Percentiles rank a stretch among this genome's conserved stretches.
Conservation (phyloP, 2,113 vertebrate species). For the Hyla sarda region DNA sequence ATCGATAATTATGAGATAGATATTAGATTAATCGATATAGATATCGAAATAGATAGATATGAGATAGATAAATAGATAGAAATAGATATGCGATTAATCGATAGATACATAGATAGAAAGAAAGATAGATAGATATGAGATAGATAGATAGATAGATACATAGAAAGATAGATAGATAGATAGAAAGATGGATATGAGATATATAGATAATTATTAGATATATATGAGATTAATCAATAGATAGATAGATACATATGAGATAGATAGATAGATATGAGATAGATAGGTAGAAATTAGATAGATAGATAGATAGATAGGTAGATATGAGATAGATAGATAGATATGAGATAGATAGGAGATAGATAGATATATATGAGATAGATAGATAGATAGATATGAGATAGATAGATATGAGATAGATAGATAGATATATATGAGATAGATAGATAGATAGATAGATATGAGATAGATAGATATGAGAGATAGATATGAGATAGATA, state of each 20-base stretch:
- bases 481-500: no score
- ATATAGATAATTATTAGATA: not conserved
- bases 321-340: no score
- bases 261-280: not conserved
- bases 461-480: no score
- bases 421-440: no score
- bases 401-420: no score
- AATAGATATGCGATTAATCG: no score
- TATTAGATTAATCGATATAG: not conserved
- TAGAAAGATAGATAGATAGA: not conserved
- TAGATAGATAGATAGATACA: not conserved
- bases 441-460: no score
- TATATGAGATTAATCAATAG: not conserved
- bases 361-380: no score
- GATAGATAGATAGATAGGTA: no score
- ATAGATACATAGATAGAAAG: not conserved
- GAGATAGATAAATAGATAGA: not conserved
- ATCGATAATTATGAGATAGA: not conserved
- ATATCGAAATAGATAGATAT: not conserved
- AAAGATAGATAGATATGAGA: not conserved
- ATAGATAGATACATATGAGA: not conserved
- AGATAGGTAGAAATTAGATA: no score
- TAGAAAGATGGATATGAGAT: not conserved
- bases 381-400: no score
- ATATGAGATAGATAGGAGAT: no score